Conservation (phyloP, 2,797 vertebrate species). For the Mormyrus proboscirostris region DNA sequence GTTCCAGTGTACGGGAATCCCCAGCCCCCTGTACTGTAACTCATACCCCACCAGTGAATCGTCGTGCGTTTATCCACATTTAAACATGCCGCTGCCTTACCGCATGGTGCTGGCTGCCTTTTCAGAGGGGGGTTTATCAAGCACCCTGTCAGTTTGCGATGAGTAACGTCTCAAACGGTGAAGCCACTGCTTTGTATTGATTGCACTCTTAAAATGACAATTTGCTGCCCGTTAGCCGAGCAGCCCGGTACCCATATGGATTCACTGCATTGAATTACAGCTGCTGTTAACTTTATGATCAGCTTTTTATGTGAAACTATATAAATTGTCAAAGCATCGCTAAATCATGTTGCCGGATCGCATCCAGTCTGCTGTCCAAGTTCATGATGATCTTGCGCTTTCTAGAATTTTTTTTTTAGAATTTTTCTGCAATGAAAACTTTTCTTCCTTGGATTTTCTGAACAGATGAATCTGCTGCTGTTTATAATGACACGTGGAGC, state of each 20-base stretch:
- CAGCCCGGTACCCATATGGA: neutral
- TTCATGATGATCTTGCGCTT: neutral
- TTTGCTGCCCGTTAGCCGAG: neutral
- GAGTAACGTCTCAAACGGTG: neutral
- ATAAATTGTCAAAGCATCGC: neutral
- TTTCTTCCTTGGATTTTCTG: neutral
- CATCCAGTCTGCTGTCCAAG: neutral
- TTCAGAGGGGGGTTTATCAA: neutral
- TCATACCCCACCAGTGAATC: neutral
- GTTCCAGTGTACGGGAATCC: neutral
- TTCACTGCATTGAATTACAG: neutral
- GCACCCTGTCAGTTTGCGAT: neutral
- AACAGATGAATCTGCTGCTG: neutral
- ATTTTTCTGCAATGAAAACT: neutral
- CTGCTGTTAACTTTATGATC: neutral
- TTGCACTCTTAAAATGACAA: constrained; percentile 3
- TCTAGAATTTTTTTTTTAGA: neutral
- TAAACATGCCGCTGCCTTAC: neutral
- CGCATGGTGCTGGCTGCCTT: neutral
- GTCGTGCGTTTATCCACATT: neutral
- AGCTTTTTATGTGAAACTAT: neutral
- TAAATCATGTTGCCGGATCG: neutral
- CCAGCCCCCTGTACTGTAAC: neutral
- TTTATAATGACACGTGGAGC: neutral
- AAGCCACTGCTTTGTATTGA: neutral